phyloP scores from a whole-genome alignment of 2,888 invertebrate genomes.

The Meteorus colon region DNA sequence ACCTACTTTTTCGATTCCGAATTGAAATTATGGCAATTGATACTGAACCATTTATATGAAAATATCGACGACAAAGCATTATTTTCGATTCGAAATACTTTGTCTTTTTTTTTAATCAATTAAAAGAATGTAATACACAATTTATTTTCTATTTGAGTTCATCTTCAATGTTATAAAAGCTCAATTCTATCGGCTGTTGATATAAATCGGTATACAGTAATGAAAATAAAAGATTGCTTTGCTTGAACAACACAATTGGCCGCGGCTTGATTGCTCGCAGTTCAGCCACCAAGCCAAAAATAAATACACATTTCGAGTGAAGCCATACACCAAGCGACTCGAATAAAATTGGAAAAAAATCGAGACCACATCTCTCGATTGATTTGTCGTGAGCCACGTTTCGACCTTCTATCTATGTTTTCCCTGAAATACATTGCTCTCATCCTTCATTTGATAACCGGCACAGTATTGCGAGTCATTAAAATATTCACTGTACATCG shows the following conservation, averaged over 20 bases:
- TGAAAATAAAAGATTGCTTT: slow-evolving; percentile 52
- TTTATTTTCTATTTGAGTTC: background rate
- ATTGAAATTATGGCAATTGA: too few relatives aligned
- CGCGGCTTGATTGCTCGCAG: slow-evolving; percentile 51
- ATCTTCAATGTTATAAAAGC: slow-evolving; percentile 5
- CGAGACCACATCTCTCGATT: slow-evolving; percentile 50
- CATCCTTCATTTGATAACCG: background rate
- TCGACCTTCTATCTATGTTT: slow-evolving; percentile 47
- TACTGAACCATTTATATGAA: too few relatives aligned
- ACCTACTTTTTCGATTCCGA: too few relatives aligned
- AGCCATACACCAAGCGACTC: slow-evolving; percentile 36
- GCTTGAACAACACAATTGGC: slow-evolving; percentile 49
- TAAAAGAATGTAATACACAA: background rate
- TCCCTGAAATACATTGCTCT: slow-evolving; percentile 29
- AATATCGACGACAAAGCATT: too few relatives aligned
- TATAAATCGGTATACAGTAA: slow-evolving; percentile 29
- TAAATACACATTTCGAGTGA: slow-evolving; percentile 54
- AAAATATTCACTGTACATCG: slow-evolving; percentile 63
- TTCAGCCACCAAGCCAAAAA: slow-evolving; percentile 51
- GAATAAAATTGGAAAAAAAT: slow-evolving; percentile 51
- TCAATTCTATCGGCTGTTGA: slow-evolving; percentile 7
- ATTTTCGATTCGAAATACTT: too few relatives aligned
- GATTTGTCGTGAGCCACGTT: slow-evolving; percentile 59
- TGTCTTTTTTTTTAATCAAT: background rate
- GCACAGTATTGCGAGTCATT: slow-evolving; percentile 55